Evolutionary conservation across 2,888 invertebrate species (phyloP), one percentile per base, ranked within the genome.

Genomic region (Tridacna crocea): DNA sequence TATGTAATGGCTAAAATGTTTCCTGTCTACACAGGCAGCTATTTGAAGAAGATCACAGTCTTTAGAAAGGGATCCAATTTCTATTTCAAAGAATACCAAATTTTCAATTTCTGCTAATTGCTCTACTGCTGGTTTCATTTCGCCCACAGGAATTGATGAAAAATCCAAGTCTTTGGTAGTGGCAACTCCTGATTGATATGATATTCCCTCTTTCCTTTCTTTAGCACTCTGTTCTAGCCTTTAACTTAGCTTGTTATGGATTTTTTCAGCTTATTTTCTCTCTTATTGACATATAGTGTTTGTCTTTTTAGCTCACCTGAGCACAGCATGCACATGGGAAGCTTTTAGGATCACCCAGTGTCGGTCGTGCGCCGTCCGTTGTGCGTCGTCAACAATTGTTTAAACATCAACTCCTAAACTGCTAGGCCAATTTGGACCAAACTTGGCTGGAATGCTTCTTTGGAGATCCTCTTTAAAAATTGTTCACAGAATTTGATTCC

Each of bases 11-110:
- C 72, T 68, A 13, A 75, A 83, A n/a, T 36, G 26, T 65, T 65
- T 58, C 17, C 55, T 24, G 24, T 27, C 75, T 60, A 27, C 24
- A 26, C 60, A 46, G 24, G 83, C 84, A 47, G 84, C 80, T 61
- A 81, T 72, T 47, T 84, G 80, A 48, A 78, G 22, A 19, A 79
- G 80, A 61, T 83, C 83, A 58, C 65, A 47, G 48, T 76, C 74
- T 48, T 70, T 79, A 27, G n/a, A n/a, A n/a, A n/a, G 60, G 0
- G 79, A 78, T 4, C 68, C 58, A 22, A 80, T 84, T 77, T 84
- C 81, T 26, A 84, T 75, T 51, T 81, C 80, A 77, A 72, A 81
- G 68, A 51, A 80, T 0, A 80, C 70, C 60, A 75, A 36, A 19
- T 60, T 48, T 19, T 58, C 6, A n/a, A 24, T 19, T 12, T 12